phyloP scores from a whole-genome alignment of 2,888 invertebrate species.

The Xanthia togata region DNA sequence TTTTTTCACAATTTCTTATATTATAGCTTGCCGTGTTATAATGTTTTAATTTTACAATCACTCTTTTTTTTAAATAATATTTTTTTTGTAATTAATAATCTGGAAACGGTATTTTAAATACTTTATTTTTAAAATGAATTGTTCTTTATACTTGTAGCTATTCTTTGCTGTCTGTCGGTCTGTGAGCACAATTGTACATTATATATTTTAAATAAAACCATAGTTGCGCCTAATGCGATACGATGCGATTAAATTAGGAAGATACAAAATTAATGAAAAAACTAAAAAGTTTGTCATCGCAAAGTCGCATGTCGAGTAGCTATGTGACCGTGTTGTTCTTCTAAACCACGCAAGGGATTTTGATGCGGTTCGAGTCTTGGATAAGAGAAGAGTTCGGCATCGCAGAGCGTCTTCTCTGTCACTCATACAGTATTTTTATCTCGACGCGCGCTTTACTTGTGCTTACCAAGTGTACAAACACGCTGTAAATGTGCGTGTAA shows the following conservation, averaged over 20 bases:
- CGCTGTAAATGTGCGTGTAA: too few species aligned
- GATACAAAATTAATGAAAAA: neutral
- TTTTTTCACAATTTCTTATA: slow-evolving; percentile 15
- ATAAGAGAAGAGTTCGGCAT: neutral
- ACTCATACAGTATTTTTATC: neutral
- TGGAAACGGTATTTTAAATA: slow-evolving; percentile 40
- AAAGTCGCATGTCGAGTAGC: too few species aligned
- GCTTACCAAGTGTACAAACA: too few species aligned
- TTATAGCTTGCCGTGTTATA: slow-evolving; percentile 33
- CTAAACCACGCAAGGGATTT: neutral
- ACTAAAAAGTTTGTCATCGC: too few species aligned
- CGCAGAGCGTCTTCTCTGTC: neutral
- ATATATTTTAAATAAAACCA: neutral
- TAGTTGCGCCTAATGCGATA: neutral
- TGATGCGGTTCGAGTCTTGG: neutral
- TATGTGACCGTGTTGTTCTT: too few species aligned
- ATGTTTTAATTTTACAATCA: slow-evolving; percentile 22
- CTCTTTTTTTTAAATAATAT: slow-evolving; percentile 5
- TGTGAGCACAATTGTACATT: neutral
- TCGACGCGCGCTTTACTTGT: too few species aligned
- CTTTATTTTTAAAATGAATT: slow-evolving; percentile 28
- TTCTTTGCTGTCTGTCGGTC: slow-evolving; percentile 39
- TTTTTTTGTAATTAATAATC: slow-evolving; percentile 7
- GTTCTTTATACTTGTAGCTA: slow-evolving; percentile 39
- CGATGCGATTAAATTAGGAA: neutral